phyloP scores from a whole-genome alignment of 2,888 invertebrate species.

The Ophion ventricosus region DNA sequence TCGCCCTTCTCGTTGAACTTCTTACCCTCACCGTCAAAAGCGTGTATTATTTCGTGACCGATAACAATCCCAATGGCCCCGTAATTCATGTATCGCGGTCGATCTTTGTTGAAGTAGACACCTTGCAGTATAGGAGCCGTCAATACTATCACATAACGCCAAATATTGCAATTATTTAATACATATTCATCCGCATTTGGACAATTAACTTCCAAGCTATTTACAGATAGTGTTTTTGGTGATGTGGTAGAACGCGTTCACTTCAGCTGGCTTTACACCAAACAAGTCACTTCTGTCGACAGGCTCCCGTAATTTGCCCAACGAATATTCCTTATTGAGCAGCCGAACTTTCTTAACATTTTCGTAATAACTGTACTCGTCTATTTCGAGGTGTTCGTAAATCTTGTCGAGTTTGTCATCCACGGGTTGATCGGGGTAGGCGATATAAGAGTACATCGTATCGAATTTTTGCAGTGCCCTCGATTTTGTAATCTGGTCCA shows the following conservation, averaged over 20 bases:
- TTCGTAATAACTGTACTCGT: constrained; percentile 82
- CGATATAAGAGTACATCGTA: constrained; percentile 94
- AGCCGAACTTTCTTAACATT: constrained; percentile 84
- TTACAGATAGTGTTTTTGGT: constrained; percentile 86
- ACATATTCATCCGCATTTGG: not conserved
- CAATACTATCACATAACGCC: constrained; percentile 87
- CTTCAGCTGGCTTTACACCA: constrained; percentile 84
- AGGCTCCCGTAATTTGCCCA: constrained; percentile 83
- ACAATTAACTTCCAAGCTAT: constrained; percentile 62
- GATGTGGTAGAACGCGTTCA: constrained; percentile 85
- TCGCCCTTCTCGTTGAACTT: constrained; percentile 97
- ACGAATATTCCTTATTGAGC: constrained; percentile 84
- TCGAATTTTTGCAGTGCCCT: constrained; percentile 92
- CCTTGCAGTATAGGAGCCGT: constrained; percentile 97
- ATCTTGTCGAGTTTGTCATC: constrained; percentile 93
- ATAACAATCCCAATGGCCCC: constrained; percentile 96
- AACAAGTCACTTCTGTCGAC: constrained; percentile 85
- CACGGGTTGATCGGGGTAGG: constrained; percentile 95
- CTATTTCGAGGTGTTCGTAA: constrained; percentile 85
- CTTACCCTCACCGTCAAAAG: constrained; percentile 94
- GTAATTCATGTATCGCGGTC: constrained; percentile 96
- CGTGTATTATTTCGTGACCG: constrained; percentile 96
- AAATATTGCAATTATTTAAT: not conserved
- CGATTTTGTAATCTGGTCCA: constrained; percentile 92
- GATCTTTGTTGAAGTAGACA: constrained; percentile 93